Evolutionary conservation across 2,113 vertebrate species (phyloP).

Genomic region (Raja brachyura): DNA sequence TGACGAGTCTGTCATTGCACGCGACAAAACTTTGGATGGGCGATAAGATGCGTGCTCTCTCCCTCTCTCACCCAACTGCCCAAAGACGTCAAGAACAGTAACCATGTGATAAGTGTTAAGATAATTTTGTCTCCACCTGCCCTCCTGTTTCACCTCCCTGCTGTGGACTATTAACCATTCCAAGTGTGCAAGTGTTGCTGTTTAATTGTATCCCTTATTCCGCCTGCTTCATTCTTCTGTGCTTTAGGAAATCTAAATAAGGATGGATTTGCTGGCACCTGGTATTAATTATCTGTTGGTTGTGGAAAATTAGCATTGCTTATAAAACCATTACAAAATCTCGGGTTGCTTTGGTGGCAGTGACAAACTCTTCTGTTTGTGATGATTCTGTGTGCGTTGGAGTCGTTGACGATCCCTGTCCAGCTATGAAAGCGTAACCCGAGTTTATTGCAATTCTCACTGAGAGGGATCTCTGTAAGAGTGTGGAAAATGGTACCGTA

Average conservation of each 20-base stretch:
- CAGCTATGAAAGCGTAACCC: not conserved
- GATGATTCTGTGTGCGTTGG: not conserved
- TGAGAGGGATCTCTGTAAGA: not conserved
- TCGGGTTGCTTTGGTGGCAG: not conserved
- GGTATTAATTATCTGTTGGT: not conserved
- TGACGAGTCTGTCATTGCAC: slow-evolving; percentile 76
- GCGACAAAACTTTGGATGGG: slow-evolving; percentile 79
- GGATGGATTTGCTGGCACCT: not conserved
- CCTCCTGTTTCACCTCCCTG: not conserved
- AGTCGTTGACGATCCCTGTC: not conserved
- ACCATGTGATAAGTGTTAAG: not conserved
- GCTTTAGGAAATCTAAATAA: not conserved
- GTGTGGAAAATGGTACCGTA: not conserved
- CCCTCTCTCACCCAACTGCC: not conserved
- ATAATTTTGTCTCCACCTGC: not conserved
- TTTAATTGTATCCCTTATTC: not conserved
- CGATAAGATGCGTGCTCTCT: slow-evolving; percentile 52
- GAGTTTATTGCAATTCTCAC: not conserved
- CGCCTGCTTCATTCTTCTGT: not conserved
- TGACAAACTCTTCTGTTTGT: not conserved
- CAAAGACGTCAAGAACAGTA: not conserved
- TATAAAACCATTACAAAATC: not conserved
- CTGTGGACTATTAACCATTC: not conserved
- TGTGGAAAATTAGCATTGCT: not conserved
- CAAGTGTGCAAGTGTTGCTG: not conserved